phyloP scores from a whole-genome alignment of 2,888 invertebrate genomes.

The Drosophila leonis region DNA sequence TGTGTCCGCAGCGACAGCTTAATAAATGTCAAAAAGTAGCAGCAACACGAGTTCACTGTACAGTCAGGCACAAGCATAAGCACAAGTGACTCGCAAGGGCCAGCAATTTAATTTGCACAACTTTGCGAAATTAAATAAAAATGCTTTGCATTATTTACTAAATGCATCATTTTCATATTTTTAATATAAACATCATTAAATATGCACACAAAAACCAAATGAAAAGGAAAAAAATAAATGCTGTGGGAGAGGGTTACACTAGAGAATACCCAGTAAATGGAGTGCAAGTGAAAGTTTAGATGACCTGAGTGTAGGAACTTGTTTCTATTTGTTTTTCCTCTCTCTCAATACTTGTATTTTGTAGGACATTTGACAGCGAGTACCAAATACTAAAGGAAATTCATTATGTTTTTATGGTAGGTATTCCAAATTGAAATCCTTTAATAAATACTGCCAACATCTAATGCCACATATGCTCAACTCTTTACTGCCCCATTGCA shows the following conservation, averaged over 20 bases:
- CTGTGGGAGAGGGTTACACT: background rate
- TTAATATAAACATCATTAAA: conserved; percentile 59
- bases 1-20: conserved; percentile 55
- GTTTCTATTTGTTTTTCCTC: background rate
- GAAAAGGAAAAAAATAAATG: background rate
- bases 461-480: background rate
- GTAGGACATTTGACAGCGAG: no score
- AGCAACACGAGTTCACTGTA: conserved; percentile 24
- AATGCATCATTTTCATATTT: conserved; percentile 44
- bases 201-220: conserved; percentile 18
- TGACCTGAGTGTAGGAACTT: no score
- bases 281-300: background rate
- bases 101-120: conserved; percentile 30
- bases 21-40: conserved; percentile 70
- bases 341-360: no score
- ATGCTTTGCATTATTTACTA: conserved; percentile 43
- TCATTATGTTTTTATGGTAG: no score
- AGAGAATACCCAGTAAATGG: background rate
- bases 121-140: conserved; percentile 32
- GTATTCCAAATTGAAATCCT: background rate
- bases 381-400: no score
- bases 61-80: conserved; percentile 4
- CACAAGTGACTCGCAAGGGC: conserved; percentile 19
- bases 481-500: background rate
- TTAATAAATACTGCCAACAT: background rate